Evolutionary conservation across 2,113 vertebrate species (phyloP).

Genomic region (Phalacrocorax carbo): DNA sequence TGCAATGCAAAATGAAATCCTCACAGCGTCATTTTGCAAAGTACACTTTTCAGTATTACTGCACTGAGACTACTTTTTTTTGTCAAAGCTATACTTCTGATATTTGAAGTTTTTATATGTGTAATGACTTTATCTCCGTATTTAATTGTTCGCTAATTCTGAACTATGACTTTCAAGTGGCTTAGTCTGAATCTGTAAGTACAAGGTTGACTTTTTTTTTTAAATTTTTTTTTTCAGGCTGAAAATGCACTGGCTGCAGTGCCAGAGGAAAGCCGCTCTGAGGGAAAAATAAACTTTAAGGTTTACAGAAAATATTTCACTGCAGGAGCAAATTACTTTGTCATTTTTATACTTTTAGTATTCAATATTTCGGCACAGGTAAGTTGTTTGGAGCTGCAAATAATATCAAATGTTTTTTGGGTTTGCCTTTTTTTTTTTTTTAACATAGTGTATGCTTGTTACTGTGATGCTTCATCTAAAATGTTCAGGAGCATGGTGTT

Average conservation of each 20-base stretch:
- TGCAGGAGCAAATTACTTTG: constrained; percentile 79
- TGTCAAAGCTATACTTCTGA: fast-evolving
- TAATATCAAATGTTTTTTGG: neutral
- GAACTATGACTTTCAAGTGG: neutral
- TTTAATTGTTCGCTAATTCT: constrained; percentile 11
- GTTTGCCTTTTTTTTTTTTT: neutral
- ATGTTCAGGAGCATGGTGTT: neutral
- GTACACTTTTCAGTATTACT: neutral
- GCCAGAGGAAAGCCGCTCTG: constrained; percentile 83
- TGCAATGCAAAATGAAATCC: neutral
- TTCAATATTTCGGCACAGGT: constrained; percentile 87
- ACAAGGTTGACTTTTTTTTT: neutral
- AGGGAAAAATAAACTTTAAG: constrained; percentile 80
- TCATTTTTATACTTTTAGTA: constrained; percentile 75
- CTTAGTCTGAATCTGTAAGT: neutral
- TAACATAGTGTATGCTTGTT: neutral
- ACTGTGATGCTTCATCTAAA: neutral
- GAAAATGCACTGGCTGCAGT: constrained; percentile 71
- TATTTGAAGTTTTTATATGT: neutral
- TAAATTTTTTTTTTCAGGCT: constrained; percentile 62
- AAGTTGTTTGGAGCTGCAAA: neutral
- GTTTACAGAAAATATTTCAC: constrained; percentile 87
- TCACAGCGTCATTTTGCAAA: neutral
- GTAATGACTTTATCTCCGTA: neutral
- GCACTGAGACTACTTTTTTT: neutral